Conservation (phyloP, 2,113 vertebrate genomes). For the Tenrec ecaudatus region DNA sequence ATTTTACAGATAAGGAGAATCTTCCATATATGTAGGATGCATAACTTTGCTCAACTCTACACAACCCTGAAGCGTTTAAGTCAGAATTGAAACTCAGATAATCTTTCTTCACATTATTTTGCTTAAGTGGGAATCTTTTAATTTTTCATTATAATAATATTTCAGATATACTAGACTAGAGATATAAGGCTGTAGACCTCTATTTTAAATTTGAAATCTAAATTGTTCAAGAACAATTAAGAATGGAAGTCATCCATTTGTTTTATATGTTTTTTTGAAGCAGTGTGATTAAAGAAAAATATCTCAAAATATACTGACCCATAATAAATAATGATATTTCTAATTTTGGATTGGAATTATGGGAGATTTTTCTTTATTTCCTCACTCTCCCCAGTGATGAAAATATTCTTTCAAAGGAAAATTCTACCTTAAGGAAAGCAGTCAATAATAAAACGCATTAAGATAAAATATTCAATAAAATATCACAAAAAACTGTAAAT, state of each 20-base stretch:
- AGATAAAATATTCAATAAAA: neutral
- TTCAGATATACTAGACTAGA: no score
- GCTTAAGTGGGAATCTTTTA: neutral
- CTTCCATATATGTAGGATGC: neutral
- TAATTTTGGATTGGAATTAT: neutral
- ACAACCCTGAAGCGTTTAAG: neutral
- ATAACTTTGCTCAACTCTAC: neutral
- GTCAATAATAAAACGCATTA: neutral
- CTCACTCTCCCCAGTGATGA: neutral
- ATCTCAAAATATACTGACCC: neutral
- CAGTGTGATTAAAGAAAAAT: neutral
- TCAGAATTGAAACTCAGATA: neutral
- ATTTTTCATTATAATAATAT: neutral
- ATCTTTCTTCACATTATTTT: neutral
- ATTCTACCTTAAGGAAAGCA: neutral
- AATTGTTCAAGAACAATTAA: neutral
- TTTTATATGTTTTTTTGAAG: neutral
- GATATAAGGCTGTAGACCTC: no score
- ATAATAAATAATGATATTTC: no score
- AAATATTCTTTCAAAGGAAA: neutral
- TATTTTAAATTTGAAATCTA: neutral
- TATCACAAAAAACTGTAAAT: neutral
- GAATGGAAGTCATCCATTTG: neutral
- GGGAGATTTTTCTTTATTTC: neutral
- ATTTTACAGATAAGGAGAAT: neutral